These are phyloP conservation scores for Labeo calbasu DNA, from an alignment of 2,797 vertebrate species.

Conservation along the genomic window DNA sequence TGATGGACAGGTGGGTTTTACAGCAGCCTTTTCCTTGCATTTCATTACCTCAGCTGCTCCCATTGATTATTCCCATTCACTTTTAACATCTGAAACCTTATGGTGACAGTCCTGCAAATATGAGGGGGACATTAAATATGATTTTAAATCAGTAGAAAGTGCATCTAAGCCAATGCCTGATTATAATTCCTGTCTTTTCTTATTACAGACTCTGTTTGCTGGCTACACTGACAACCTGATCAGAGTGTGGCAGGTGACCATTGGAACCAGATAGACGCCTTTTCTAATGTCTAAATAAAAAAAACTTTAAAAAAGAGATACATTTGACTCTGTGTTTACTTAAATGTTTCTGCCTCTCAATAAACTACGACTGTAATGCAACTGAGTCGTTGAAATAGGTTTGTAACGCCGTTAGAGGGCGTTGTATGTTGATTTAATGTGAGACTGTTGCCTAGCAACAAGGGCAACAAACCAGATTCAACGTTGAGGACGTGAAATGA, in stretches of 20 bases:
- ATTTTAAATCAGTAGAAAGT: background rate
- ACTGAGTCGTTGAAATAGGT: background rate
- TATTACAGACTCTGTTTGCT: slow-evolving; percentile 89
- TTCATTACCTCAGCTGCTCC: slow-evolving; percentile 55
- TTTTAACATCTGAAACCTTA: slow-evolving; percentile 71
- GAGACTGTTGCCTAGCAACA: slow-evolving; percentile 68
- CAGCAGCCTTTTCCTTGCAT: background rate
- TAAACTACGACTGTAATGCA: background rate
- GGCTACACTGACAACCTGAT: slow-evolving; percentile 98
- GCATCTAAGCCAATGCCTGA: background rate
- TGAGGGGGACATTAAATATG: slow-evolving; percentile 72
- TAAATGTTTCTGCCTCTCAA: background rate
- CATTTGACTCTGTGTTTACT: background rate
- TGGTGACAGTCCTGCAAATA: slow-evolving; percentile 86
- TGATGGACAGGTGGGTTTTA: slow-evolving; percentile 88
- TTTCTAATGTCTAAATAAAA: slow-evolving; percentile 77
- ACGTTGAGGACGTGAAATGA: background rate
- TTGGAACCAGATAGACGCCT: slow-evolving; percentile 88
- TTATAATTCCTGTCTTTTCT: background rate
- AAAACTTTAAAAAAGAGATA: slow-evolving; percentile 69
- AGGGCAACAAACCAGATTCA: background rate
- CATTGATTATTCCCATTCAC: slow-evolving; percentile 81
- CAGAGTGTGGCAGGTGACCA: slow-evolving; percentile 97
- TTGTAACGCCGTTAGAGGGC: background rate
- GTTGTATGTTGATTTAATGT: slow-evolving; percentile 7